phyloP scores from a whole-genome alignment of 2,888 invertebrate species.

The Athripsodes cinereus region DNA sequence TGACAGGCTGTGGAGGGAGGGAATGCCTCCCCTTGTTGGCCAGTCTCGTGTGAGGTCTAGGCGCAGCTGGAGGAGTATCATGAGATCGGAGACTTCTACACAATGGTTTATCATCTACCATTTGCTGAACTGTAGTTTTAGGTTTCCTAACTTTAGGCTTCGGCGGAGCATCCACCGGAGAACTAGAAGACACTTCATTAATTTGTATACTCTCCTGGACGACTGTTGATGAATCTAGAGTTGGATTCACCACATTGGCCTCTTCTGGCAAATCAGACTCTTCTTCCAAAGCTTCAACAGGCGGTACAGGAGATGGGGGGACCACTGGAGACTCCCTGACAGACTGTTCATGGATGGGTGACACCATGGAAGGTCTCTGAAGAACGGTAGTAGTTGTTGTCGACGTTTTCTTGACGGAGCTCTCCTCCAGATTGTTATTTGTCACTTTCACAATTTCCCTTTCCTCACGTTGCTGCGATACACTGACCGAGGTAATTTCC shows the following conservation, averaged over 20 bases:
- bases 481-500: slow-evolving; percentile 34
- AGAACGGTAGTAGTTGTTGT: slow-evolving; percentile 16
- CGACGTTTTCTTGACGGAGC: slow-evolving; percentile 11
- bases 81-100: slow-evolving; percentile 45
- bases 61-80: slow-evolving; percentile 37
- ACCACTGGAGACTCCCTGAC: neutral
- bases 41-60: slow-evolving; percentile 37
- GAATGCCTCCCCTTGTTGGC: slow-evolving; percentile 16
- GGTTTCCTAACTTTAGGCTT: slow-evolving; percentile 35
- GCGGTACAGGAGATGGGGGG: neutral
- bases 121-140: slow-evolving; percentile 29
- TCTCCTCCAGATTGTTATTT: slow-evolving; percentile 20
- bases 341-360: slow-evolving; percentile 7
- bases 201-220: slow-evolving; percentile 53
- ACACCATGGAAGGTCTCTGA: slow-evolving; percentile 10
- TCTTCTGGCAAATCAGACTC: slow-evolving; percentile 4
- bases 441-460: slow-evolving; percentile 7
- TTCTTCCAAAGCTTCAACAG: slow-evolving; percentile 1
- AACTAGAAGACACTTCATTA: slow-evolving; percentile 61
- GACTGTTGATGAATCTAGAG: slow-evolving; percentile 2
- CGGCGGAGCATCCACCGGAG: slow-evolving; percentile 43
- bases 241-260: neutral
- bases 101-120: slow-evolving; percentile 27
- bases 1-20: slow-evolving; percentile 8
- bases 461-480: neutral